phyloP scores from a whole-genome alignment of 2,113 vertebrate genomes.

The Scatophagus argus region DNA sequence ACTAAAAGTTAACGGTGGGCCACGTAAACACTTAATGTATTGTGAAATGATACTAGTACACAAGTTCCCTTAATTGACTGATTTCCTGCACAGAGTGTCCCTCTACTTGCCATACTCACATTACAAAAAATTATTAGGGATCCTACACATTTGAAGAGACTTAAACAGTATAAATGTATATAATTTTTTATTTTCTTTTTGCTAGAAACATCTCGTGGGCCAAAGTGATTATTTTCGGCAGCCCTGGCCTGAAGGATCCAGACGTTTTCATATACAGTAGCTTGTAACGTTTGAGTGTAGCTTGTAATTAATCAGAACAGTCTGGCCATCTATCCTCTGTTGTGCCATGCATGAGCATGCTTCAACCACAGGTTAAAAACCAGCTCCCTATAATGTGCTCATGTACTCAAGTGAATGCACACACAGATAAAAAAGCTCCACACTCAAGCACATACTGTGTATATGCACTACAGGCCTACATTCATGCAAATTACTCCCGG shows the following conservation, averaged over 20 bases:
- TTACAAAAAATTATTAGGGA: too few species aligned
- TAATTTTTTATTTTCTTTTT: too few species aligned
- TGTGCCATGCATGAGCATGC: slow-evolving; percentile 53
- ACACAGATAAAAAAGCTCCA: slow-evolving; percentile 8
- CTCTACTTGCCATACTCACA: too few species aligned
- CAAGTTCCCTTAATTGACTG: too few species aligned
- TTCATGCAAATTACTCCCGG: slow-evolving; percentile 50
- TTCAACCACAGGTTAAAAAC: slow-evolving; percentile 71
- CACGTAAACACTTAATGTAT: too few species aligned
- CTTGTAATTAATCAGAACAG: slow-evolving; percentile 63
- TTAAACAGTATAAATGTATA: too few species aligned
- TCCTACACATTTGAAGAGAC: too few species aligned
- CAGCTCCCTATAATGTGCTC: slow-evolving; percentile 37
- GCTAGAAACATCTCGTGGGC: too few species aligned
- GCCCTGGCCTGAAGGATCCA: slow-evolving; percentile 4
- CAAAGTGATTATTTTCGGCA: too few species aligned
- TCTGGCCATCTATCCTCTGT: slow-evolving; percentile 53
- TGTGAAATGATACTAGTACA: too few species aligned
- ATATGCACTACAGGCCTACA: slow-evolving; percentile 27
- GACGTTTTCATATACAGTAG: not conserved
- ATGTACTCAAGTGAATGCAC: not conserved
- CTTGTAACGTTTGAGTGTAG: slow-evolving; percentile 27
- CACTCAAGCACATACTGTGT: slow-evolving; percentile 18
- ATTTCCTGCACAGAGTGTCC: too few species aligned
- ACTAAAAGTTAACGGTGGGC: too few species aligned